phyloP scores from a whole-genome alignment of 2,888 invertebrate species.

The Drosophila niveifrons region DNA sequence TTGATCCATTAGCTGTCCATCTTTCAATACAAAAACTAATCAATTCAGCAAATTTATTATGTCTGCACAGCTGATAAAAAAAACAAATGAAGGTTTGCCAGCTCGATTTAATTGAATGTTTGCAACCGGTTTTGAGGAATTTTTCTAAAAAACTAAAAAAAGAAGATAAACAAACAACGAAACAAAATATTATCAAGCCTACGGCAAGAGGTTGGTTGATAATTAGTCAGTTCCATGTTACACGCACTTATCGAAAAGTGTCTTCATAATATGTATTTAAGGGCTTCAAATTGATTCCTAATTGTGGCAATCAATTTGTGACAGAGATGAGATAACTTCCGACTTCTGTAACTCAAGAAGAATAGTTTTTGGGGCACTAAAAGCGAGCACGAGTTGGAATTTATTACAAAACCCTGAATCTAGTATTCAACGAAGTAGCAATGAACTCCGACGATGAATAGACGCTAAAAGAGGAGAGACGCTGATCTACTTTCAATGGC shows the following conservation, averaged over 20 bases:
- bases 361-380: not conserved
- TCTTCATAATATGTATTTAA: not conserved
- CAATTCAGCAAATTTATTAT: constrained; percentile 5
- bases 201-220: not conserved
- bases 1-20: constrained; percentile 43
- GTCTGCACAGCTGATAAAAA: constrained; percentile 6
- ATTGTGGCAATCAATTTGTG: constrained; percentile 8
- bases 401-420: constrained; percentile 29
- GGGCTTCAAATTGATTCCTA: not conserved
- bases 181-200: not conserved
- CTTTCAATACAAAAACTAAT: constrained; percentile 13
- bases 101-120: not conserved
- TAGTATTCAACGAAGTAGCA: constrained; percentile 35
- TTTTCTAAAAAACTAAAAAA: not conserved
- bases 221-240: constrained; percentile 14
- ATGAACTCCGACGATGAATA: constrained; percentile 49
- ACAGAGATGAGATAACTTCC: constrained; percentile 18
- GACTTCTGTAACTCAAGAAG: constrained; percentile 13
- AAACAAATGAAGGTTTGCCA: constrained; percentile 17
- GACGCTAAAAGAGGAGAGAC: constrained; percentile 6
- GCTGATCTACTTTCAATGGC: constrained; percentile 49
- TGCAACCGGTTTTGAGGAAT: constrained; percentile 39
- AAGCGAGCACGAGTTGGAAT: not conserved
- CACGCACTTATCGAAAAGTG: constrained; percentile 1
- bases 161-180: not conserved